phyloP scores from a whole-genome alignment of 2,888 invertebrate genomes.

The Rhynchonema sp. region DNA sequence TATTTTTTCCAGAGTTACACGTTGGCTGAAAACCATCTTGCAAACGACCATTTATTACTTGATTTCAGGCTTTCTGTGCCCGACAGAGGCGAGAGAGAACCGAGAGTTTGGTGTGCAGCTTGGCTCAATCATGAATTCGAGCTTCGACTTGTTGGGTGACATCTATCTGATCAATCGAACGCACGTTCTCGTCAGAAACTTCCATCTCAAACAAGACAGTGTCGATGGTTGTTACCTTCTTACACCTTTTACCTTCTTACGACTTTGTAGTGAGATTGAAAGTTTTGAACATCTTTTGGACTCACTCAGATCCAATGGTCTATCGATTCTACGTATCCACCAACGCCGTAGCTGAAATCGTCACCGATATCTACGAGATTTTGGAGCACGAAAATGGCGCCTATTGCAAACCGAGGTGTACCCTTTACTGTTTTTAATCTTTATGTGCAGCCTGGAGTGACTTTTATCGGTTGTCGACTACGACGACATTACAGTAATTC shows the following conservation, averaged over 20 bases:
- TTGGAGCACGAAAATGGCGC: neutral
- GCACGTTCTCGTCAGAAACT: neutral
- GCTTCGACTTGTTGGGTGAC: neutral
- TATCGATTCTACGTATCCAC: neutral
- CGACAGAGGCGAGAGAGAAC: no score
- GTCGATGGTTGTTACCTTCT: neutral
- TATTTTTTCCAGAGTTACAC: no score
- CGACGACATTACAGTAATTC: no score
- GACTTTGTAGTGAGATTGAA: neutral
- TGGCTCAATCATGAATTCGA: neutral
- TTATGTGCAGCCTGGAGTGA: no score
- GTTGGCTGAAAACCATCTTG: no score
- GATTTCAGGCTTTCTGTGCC: no score
- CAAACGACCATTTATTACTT: no score
- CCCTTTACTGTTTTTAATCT: neutral
- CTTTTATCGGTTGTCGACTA: no score
- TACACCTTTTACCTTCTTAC: neutral
- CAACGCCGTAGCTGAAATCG: neutral
- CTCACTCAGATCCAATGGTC: neutral
- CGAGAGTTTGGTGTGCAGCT: neutral
- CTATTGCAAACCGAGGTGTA: neutral
- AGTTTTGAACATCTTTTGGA: neutral
- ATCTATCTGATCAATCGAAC: neutral
- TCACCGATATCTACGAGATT: neutral
- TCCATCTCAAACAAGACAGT: neutral